phyloP scores from a whole-genome alignment of 2,113 vertebrate species.

The Toxostoma redivivum region DNA sequence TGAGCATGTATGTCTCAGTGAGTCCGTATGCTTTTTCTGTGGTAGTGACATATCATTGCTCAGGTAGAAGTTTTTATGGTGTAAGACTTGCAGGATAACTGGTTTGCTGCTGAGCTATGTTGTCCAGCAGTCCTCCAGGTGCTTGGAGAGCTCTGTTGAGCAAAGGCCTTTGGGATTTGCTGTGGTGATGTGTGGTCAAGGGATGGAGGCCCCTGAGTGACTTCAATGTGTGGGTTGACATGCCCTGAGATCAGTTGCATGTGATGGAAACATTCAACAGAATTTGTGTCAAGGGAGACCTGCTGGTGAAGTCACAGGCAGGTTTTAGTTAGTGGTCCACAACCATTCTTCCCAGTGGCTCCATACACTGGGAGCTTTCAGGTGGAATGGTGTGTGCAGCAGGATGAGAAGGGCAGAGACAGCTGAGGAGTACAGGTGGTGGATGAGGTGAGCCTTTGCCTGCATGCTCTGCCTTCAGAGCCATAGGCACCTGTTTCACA shows the following conservation, averaged over 20 bases:
- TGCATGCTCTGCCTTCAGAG: neutral
- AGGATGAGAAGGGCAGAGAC: neutral
- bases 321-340: neutral
- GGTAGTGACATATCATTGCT: accelerated
- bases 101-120: neutral
- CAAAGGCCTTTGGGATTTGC: neutral
- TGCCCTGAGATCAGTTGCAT: accelerated
- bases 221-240: accelerated
- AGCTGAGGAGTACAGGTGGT: neutral
- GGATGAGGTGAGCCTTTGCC: neutral
- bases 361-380: accelerated
- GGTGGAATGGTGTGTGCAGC: accelerated
- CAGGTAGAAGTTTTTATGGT: neutral
- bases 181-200: accelerated
- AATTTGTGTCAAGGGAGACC: accelerated
- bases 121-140: too few species aligned
- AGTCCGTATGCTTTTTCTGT: accelerated
- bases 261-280: neutral
- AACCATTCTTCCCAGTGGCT: accelerated
- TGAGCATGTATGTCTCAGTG: accelerated
- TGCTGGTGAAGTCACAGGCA: accelerated
- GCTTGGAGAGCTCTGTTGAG: accelerated
- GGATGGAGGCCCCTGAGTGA: neutral
- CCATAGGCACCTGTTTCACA: neutral
- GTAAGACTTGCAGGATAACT: neutral